Base-by-base conservation (phyloP, 1,140 invertebrate species). In the Frieseomelitta varia region DNA sequence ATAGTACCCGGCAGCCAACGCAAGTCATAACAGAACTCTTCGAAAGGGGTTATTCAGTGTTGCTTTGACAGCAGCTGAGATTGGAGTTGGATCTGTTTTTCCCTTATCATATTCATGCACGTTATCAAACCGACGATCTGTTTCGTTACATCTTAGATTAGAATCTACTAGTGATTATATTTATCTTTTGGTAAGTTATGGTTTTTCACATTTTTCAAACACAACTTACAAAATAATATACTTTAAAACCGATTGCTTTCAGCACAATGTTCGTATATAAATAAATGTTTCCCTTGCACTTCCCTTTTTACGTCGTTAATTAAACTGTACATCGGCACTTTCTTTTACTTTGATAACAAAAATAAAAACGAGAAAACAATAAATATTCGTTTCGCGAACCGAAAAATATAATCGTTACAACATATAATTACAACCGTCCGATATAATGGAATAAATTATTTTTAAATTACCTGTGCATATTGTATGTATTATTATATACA, bases 11-110 rank as follows among this genome's bases (percentile, higher is more conserved):
- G 68, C 55, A 68, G 79, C 53, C 72, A 80, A 74, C 79, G 79
- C 56, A 47, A 67, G 58, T 75, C 61, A 58, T 47, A 51, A 53
- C 82, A 51, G 51, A 78, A 56, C 19, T n/a, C 63, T 63, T 34
- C n/a, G 75, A 61, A 65, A 67, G 27, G 55, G 56, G 71, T 63
- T 58, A 56, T 61, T 85, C 84, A 88, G 87, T 88, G 63, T 72
- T 71, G 84, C 34, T 39, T 77, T 67, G 78, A 67, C 87, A 61
- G 73, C 72, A 71, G 47, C 0, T 47, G 65, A 55, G 30, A 51
- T 76, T 71, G 53, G 8, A 55, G 21, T 61, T 76, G 39, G 58
- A 24, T 53, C n/a, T 51, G 65, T 76, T 12, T 51, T 34, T 51
- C 63, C 56, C 55, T 10, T 34, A n/a, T 67, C 14, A 0, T 11